phyloP scores from a whole-genome alignment of 2,888 invertebrate species.

The Odontomyia ornata region DNA sequence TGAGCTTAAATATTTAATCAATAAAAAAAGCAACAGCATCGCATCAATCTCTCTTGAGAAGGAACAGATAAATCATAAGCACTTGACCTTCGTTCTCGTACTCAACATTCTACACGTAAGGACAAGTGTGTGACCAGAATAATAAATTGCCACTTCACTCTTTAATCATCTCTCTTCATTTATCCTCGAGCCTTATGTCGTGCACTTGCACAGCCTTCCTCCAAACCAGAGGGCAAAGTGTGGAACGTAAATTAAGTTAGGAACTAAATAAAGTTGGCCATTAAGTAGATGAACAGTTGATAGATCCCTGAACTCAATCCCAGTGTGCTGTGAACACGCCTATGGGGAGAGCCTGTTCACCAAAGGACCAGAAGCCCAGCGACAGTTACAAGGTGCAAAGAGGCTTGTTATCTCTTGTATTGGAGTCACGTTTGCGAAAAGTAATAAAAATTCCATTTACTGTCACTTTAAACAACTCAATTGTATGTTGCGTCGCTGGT shows the following conservation, averaged over 20 bases:
- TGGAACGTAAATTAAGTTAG: slow-evolving; percentile 40
- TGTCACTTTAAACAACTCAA: slow-evolving; percentile 49
- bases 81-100: background rate
- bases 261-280: slow-evolving; percentile 44
- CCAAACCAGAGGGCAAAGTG: slow-evolving; percentile 22
- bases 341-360: background rate
- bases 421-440: slow-evolving; percentile 48
- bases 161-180: slow-evolving; percentile 37
- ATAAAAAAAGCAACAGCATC: too few species aligned
- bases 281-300: slow-evolving; percentile 39
- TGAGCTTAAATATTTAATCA: too few species aligned
- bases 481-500: slow-evolving; percentile 13
- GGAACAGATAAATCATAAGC: background rate
- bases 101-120: background rate
- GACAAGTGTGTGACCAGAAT: slow-evolving; percentile 25
- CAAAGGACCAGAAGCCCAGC: background rate
- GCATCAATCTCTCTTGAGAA: too few species aligned
- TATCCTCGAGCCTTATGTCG: background rate
- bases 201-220: background rate
- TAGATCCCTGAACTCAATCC: slow-evolving; percentile 29
- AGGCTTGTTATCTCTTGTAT: slow-evolving; percentile 26
- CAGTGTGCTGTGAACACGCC: background rate
- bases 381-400: background rate
- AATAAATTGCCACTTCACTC: slow-evolving; percentile 34
- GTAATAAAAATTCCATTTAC: slow-evolving; percentile 50